Evolutionary conservation across 2,888 invertebrate genomes (phyloP).

Genomic region (Agrotis clavis): DNA sequence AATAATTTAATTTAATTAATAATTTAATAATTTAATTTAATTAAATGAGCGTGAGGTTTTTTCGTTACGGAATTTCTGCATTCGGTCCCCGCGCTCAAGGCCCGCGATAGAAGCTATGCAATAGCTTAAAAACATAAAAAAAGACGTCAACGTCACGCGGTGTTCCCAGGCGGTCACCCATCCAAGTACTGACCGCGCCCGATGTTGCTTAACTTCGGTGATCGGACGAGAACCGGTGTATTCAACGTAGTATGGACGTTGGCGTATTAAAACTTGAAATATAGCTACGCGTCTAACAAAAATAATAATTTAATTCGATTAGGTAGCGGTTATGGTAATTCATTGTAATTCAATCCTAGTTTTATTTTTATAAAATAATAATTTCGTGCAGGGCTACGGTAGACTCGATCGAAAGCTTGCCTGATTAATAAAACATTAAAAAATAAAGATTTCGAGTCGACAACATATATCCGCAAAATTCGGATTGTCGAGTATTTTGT

Average conservation of each 20-base stretch:
- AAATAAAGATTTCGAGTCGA: too few relatives aligned
- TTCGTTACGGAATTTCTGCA: too few relatives aligned
- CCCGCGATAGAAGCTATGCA: too few relatives aligned
- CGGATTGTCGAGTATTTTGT: too few relatives aligned
- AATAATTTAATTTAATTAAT: too few relatives aligned
- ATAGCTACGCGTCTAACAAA: background rate
- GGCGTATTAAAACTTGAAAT: slow-evolving; percentile 52
- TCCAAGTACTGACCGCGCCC: slow-evolving; percentile 89
- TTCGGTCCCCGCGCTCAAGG: too few relatives aligned
- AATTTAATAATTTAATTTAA: too few relatives aligned
- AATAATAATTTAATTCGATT: background rate
- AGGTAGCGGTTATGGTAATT: slow-evolving; percentile 1
- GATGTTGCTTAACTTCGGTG: slow-evolving; percentile 89
- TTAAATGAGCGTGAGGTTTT: too few relatives aligned
- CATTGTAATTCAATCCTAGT: background rate
- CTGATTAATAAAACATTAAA: too few relatives aligned
- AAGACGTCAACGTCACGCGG: slow-evolving; percentile 84
- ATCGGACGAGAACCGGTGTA: slow-evolving; percentile 89
- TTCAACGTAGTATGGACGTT: slow-evolving; percentile 85
- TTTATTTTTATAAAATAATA: background rate
- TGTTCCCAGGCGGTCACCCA: slow-evolving; percentile 89
- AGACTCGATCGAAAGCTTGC: too few relatives aligned
- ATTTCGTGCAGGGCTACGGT: too few relatives aligned
- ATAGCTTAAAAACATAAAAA: background rate
- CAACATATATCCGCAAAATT: too few relatives aligned